Evolutionary conservation across 2,113 vertebrate genomes (phyloP).

Genomic region (Alouatta palliata): DNA sequence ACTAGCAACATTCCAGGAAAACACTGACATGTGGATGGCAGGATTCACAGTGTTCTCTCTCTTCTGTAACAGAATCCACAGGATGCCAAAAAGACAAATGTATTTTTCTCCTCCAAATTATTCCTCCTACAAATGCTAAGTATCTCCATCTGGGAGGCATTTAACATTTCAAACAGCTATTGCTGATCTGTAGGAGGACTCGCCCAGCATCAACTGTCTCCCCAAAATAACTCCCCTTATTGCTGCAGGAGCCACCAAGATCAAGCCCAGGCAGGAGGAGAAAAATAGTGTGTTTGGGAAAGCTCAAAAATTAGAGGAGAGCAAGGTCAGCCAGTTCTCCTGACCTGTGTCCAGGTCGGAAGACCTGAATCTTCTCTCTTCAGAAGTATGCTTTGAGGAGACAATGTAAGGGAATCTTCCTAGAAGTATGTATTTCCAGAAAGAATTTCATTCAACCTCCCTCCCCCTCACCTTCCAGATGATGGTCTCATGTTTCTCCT

Average conservation of each 20-base stretch:
- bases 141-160: constrained; percentile 80
- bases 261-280: constrained; percentile 25
- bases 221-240: constrained; percentile 68
- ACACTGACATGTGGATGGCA: constrained; percentile 64
- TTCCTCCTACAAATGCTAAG: constrained; percentile 81
- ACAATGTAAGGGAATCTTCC: background rate
- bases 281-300: background rate
- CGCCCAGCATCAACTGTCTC: constrained; percentile 66
- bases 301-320: background rate
- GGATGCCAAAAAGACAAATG: constrained; percentile 78
- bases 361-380: background rate
- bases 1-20: constrained; percentile 50
- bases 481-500: constrained; percentile 35
- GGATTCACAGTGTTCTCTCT: constrained; percentile 54
- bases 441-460: background rate
- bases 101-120: constrained; percentile 73
- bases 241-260: constrained; percentile 23
- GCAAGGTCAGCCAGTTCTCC: background rate
- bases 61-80: constrained; percentile 62
- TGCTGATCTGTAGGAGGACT: constrained; percentile 73
- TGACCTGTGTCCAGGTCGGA: background rate
- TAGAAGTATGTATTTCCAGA: background rate
- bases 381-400: background rate
- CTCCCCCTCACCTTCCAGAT: background rate
- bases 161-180: constrained; percentile 76